Evolutionary conservation across 2,797 vertebrate species (phyloP).

Genomic region (Spheniscus humboldti): DNA sequence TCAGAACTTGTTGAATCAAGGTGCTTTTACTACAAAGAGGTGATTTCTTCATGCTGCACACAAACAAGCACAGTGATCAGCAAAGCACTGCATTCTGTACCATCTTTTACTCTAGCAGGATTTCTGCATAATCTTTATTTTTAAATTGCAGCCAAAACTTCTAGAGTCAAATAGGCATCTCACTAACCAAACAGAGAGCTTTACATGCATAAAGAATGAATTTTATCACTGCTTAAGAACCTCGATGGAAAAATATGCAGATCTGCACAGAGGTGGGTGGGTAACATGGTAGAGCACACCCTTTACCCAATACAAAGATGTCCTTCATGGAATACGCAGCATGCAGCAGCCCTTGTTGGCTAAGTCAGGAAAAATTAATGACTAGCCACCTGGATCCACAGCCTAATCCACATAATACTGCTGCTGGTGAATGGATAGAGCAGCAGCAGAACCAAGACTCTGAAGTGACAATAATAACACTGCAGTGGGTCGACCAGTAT

Average conservation of each 20-base stretch:
- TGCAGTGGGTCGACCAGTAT: neutral
- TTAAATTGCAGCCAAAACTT: neutral
- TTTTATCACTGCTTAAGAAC: neutral
- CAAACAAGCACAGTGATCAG: constrained; percentile 6
- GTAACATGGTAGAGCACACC: neutral
- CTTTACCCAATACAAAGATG: neutral
- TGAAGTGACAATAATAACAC: neutral
- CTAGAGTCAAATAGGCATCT: neutral
- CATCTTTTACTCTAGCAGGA: neutral
- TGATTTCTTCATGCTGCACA: constrained; percentile 20
- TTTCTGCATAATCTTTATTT: neutral
- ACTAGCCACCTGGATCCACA: neutral
- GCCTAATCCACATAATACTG: neutral
- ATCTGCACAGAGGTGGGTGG: neutral
- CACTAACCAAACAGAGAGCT: neutral
- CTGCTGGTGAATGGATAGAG: neutral
- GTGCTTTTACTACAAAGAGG: constrained; percentile 40
- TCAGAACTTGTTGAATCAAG: constrained; percentile 1
- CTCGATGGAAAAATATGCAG: neutral
- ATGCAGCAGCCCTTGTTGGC: neutral
- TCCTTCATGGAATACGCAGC: neutral
- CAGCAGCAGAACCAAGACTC: neutral
- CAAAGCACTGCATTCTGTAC: neutral
- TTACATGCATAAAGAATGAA: neutral
- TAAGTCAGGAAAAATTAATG: neutral